Conservation (phyloP, 2,888 invertebrate species). For the Chrysolina oricalcia region DNA sequence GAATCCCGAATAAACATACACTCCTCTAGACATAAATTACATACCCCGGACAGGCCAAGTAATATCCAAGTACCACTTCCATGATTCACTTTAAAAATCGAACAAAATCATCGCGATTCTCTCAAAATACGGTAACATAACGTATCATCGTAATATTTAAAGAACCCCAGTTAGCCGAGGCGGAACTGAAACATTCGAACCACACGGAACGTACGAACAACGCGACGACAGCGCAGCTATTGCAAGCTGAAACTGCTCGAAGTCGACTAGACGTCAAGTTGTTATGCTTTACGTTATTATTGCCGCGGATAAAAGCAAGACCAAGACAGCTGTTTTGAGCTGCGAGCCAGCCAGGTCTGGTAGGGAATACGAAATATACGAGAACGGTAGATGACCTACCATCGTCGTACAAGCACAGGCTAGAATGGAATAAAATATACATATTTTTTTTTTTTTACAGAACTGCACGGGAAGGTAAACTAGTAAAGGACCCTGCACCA, state of each 20-base stretch:
- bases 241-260: slow-evolving; percentile 24
- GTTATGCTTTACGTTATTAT: background rate
- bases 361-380: slow-evolving; percentile 27
- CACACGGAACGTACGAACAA: background rate
- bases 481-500: too few relatives aligned
- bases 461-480: too few relatives aligned
- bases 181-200: slow-evolving; percentile 12
- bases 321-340: slow-evolving; percentile 36
- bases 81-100: slow-evolving; percentile 33
- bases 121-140: slow-evolving; percentile 20
- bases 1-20: background rate
- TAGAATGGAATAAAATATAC: too few relatives aligned
- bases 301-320: slow-evolving; percentile 7
- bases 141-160: slow-evolving; percentile 15
- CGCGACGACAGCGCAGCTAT: slow-evolving; percentile 1
- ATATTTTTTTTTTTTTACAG: too few relatives aligned
- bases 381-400: slow-evolving; percentile 2
- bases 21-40: slow-evolving; percentile 15
- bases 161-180: slow-evolving; percentile 1
- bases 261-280: background rate
- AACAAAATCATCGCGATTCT: slow-evolving; percentile 1
- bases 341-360: background rate
- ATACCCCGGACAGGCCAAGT: slow-evolving; percentile 51
- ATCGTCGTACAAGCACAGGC: background rate
- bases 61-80: slow-evolving; percentile 51